phyloP scores from a whole-genome alignment of 2,797 vertebrate species.

The Leucoraja ocellata region DNA sequence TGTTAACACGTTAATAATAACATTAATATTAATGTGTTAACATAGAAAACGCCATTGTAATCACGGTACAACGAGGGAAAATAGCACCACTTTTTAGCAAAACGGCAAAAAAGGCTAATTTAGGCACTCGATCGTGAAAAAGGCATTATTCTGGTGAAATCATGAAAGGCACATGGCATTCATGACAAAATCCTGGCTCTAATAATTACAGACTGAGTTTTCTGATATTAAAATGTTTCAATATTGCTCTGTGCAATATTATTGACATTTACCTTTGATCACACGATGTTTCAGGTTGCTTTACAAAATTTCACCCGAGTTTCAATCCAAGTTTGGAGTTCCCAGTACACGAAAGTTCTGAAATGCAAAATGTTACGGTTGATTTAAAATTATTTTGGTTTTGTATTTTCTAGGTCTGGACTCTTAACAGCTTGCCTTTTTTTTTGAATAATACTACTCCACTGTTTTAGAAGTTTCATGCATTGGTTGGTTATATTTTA shows the following conservation, averaged over 20 bases:
- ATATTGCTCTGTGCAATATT: not conserved
- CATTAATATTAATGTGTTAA: too few species aligned
- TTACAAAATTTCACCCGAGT: not conserved
- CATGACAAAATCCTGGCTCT: too few species aligned
- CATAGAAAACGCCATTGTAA: too few species aligned
- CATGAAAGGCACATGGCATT: too few species aligned
- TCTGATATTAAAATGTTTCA: not conserved
- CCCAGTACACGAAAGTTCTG: not conserved
- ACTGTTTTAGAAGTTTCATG: not conserved
- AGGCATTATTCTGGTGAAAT: too few species aligned
- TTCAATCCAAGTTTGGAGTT: not conserved
- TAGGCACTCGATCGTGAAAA: too few species aligned
- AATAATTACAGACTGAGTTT: not conserved
- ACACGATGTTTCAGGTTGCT: not conserved
- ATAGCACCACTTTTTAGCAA: too few species aligned
- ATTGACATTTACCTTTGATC: not conserved
- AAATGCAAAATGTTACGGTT: too few species aligned
- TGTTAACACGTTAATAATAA: too few species aligned
- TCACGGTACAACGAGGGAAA: too few species aligned
- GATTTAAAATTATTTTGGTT: not conserved
- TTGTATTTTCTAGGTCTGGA: slow-evolving; percentile 11
- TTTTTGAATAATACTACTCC: not conserved
- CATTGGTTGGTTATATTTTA: slow-evolving; percentile 8
- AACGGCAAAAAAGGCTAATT: too few species aligned
- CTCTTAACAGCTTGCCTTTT: too few species aligned